Evolutionary conservation across 2,888 invertebrate genomes (phyloP).

Genomic region (Drosophila anomelani): DNA sequence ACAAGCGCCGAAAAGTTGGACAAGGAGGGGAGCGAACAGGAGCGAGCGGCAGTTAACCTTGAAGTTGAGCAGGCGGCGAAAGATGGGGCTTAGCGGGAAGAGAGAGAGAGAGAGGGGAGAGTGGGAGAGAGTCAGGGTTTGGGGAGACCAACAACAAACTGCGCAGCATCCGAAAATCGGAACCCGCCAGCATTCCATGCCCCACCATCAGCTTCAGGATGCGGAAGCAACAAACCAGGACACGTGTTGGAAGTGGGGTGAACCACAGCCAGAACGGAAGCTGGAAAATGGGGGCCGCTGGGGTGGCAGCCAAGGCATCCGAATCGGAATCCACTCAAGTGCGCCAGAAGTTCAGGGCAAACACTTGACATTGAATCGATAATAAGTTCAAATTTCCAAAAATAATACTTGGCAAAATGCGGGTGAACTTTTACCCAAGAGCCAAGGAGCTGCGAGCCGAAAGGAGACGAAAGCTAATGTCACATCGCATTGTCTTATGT

Average conservation of each 20-base stretch:
- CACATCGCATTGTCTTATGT: slow-evolving; percentile 38
- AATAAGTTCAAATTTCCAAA: slow-evolving; percentile 65
- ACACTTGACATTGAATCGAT: slow-evolving; percentile 78
- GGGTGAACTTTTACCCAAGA: slow-evolving; percentile 32
- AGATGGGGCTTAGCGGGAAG: background rate
- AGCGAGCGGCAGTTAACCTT: slow-evolving; percentile 70
- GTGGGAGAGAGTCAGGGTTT: background rate
- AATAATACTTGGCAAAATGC: slow-evolving; percentile 53
- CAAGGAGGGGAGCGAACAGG: slow-evolving; percentile 35
- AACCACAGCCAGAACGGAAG: slow-evolving; percentile 14
- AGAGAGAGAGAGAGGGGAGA: background rate
- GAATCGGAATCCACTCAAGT: slow-evolving; percentile 30
- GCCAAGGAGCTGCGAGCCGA: too few species aligned
- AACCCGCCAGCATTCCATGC: slow-evolving; percentile 58
- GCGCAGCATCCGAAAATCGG: slow-evolving; percentile 58
- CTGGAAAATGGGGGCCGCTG: slow-evolving; percentile 45
- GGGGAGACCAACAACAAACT: slow-evolving; percentile 58
- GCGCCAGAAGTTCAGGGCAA: slow-evolving; percentile 59
- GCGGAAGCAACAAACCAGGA: slow-evolving; percentile 15
- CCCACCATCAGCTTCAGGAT: slow-evolving; percentile 44
- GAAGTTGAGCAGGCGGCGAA: slow-evolving; percentile 58
- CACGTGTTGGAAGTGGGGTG: slow-evolving; percentile 68
- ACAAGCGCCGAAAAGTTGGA: slow-evolving; percentile 58
- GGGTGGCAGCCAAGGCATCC: slow-evolving; percentile 6
- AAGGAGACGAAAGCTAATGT: slow-evolving; percentile 20